Evolutionary conservation across 2,888 invertebrate genomes (phyloP), one percentile per base, ranked within the genome.

Genomic region (Rhamphomyia laevipes): DNA sequence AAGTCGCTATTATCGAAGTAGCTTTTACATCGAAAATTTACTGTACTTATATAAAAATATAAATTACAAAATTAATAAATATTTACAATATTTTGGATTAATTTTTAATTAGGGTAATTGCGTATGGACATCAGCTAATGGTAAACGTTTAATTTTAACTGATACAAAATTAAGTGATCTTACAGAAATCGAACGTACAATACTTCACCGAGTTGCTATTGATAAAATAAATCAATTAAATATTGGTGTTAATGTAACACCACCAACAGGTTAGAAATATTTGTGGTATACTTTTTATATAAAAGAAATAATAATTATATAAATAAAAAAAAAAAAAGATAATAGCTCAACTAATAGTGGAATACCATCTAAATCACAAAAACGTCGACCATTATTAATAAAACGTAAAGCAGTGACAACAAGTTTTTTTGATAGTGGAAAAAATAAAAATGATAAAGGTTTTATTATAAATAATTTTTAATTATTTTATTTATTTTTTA

Each of bases 361-460:
- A 33, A 21, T 21, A 4, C 31, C 45, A 48, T 31, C 35, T 54
- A 59, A 41, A 43, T 41, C 84, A 61, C 82, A 84, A 2, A 91
- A 91, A 69, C 75, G 88, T 55, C 76, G 86, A 53, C 81, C 87
- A 1, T 80, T 89, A 65, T 74, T 89, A 53, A 74, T 92, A 56
- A 93, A 91, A 70, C 77, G 87, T 65, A 89, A 91, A 65, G 89
- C 92, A 1, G 77, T 90, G 49, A 92, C 93, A 38, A 90, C 90
- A 0, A 83, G 88, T 50, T 84, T 90, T 71, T 88, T 90, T 65
- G 89, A 89, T 67, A 74, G 82, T 54, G 81, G 81, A 58, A 77
- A 81, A 57, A 42, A 42, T 42, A 79, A 77, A 57, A 85, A 84
- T 51, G 84, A 81, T 56, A 59, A 60, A 47, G 58, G 65, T 67